A percentile compares a stretch with the other conserved stretches of the same genome.
Evolutionary conservation across 2,888 invertebrate species (phyloP).

Genomic region (Drosophila falleni): DNA sequence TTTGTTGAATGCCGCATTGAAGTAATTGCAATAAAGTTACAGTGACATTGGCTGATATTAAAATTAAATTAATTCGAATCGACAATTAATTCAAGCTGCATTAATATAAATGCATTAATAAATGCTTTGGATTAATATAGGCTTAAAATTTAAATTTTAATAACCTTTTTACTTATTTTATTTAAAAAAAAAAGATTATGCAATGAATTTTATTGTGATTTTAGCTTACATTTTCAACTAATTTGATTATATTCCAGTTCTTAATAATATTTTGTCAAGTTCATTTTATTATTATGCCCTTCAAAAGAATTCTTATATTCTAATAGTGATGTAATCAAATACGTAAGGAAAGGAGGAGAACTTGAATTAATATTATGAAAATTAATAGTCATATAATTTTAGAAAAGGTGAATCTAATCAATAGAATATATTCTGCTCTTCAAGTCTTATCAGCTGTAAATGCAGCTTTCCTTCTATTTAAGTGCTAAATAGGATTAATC

Average conservation of each 20-base stretch:
- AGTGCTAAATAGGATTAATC: background rate
- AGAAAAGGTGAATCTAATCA: no score
- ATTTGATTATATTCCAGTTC: no score
- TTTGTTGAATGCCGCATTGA: slow-evolving; percentile 2
- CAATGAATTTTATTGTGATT: background rate
- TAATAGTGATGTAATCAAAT: no score
- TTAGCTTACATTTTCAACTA: background rate
- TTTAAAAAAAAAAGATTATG: background rate
- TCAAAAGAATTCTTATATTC: no score
- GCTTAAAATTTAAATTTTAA: background rate
- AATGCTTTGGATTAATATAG: background rate
- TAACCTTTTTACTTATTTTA: background rate
- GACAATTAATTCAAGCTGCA: background rate
- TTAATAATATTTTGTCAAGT: no score
- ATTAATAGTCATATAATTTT: no score
- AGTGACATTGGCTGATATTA: slow-evolving; percentile 30
- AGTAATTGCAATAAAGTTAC: slow-evolving; percentile 24
- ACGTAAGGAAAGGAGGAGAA: no score
- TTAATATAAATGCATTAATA: background rate
- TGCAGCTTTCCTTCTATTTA: background rate
- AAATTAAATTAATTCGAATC: background rate
- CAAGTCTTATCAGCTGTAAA: background rate
- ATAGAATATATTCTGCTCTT: background rate
- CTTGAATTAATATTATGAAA: no score
- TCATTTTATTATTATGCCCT: no score